phyloP scores from a whole-genome alignment of 2,888 invertebrate species.

The Luperina testacea region DNA sequence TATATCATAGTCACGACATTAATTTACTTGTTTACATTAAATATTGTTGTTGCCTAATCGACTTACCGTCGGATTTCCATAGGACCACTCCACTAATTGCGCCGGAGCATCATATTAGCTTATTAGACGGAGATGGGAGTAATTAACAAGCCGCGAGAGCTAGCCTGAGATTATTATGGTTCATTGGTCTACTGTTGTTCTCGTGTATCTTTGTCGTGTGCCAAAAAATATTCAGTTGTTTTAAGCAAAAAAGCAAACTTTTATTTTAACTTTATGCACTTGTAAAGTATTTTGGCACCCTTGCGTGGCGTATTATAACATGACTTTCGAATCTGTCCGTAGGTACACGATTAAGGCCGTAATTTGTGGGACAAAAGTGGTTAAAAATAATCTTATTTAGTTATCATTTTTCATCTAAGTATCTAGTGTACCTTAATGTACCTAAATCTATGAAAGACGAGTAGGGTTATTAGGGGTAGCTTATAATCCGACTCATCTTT shows the following conservation, averaged over 20 bases:
- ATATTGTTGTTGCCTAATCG: constrained; percentile 38
- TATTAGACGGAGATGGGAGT: constrained; percentile 19
- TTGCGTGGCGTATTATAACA: neutral
- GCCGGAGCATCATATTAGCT: constrained; percentile 14
- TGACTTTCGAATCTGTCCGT: neutral
- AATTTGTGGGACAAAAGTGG: no score
- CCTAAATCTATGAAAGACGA: neutral
- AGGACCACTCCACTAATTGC: constrained; percentile 36
- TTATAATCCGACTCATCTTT: neutral
- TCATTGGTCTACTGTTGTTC: neutral
- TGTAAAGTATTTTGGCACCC: neutral
- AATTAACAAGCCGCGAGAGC: constrained; percentile 9
- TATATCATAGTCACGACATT: constrained; percentile 28
- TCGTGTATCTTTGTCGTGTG: neutral
- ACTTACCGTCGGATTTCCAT: constrained; percentile 38
- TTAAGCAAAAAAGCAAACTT: neutral
- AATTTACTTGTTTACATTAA: constrained; percentile 44
- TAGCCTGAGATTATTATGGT: neutral
- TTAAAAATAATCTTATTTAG: no score
- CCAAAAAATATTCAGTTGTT: neutral
- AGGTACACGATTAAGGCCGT: neutral
- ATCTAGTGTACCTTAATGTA: no score
- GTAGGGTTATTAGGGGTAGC: neutral
- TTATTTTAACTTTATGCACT: neutral
- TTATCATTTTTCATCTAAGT: no score